Conservation (phyloP, 2,888 invertebrate genomes). For the Pachliopta kotzebuea region DNA sequence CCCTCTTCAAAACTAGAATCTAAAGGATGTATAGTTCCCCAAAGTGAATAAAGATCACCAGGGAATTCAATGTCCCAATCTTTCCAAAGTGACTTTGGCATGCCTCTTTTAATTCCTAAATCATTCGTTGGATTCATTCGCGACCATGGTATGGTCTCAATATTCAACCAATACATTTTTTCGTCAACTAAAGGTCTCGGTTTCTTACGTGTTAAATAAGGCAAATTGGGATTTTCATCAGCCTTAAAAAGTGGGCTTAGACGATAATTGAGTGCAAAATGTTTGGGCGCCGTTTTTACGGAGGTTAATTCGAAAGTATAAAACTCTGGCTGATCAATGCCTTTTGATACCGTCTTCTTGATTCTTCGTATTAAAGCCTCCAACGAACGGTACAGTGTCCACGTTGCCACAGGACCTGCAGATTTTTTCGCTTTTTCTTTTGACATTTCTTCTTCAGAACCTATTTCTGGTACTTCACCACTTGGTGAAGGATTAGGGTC, state of each 20-base stretch:
- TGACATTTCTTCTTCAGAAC: slow-evolving; percentile 11
- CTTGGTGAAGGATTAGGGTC: slow-evolving; percentile 78
- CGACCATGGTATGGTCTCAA: slow-evolving; percentile 67
- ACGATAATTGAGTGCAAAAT: slow-evolving; percentile 63
- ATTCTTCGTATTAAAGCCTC: slow-evolving; percentile 57
- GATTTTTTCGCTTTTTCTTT: slow-evolving; percentile 23
- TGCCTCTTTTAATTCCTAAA: slow-evolving; percentile 56
- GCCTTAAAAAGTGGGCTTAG: slow-evolving; percentile 68
- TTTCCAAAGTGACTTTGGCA: slow-evolving; percentile 77
- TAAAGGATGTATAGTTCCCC: slow-evolving; percentile 83
- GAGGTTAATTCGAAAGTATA: slow-evolving; percentile 81
- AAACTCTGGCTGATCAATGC: slow-evolving; percentile 62
- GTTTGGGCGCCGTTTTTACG: slow-evolving; percentile 74
- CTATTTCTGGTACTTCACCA: slow-evolving; percentile 39
- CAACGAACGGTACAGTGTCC: slow-evolving; percentile 69
- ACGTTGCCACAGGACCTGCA: slow-evolving; percentile 54
- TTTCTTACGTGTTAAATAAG: slow-evolving; percentile 55
- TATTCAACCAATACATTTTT: slow-evolving; percentile 74
- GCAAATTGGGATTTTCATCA: slow-evolving; percentile 61
- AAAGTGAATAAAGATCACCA: slow-evolving; percentile 84
- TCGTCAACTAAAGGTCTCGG: slow-evolving; percentile 61
- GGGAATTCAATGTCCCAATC: slow-evolving; percentile 85
- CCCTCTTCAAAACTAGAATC: slow-evolving; percentile 76
- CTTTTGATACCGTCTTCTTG: slow-evolving; percentile 42
- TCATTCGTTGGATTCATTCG: slow-evolving; percentile 60